Base-by-base conservation (phyloP, 2,797 vertebrate genomes). In the Acanthornis magna region DNA sequence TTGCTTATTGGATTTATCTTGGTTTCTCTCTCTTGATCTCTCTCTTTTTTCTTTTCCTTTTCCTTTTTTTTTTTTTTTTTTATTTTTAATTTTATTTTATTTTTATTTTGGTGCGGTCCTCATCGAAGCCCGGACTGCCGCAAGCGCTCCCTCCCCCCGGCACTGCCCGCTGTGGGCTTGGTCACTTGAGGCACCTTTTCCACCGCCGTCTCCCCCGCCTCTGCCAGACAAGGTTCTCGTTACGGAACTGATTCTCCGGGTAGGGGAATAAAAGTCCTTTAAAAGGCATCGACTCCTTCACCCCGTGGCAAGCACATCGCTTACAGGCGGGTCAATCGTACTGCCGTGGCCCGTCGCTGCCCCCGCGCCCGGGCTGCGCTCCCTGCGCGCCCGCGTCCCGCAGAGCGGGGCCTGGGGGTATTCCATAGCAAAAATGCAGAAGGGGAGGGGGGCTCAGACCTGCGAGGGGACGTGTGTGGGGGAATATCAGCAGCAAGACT, bases 21-120 rank as follows among this genome's bases (percentile, higher is more conserved):
- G 14, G 9, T 74, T 81, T 60, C 19, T 76, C 7, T 48, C 12
- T 43, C 7, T 34, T 15, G 18, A 7, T 19, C 1, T 7, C 4
- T 6, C 1, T 6, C 8, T 5, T 2, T 2, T 6, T 5, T 6
- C 5, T 5, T 10, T 3, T 6, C 12, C 11, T 11, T 7, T 13
- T 30, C 3, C 13, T 5, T 5, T 9, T 5, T 2, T 3, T 6
- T 7, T 17, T 4, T 11, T 5, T 16, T 13, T 3, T 48, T 6
- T 26, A 25, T 50, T 50, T 50, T 15, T 10, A 10, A 27, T 27
- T 51, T 27, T 27, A 15, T 8, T 26, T n/a, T 6, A 8, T 34
- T 32, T 51, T 13, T 10, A 15, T 29, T 40, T 70, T 29, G 6
- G 5, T 55, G n/a, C 27, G 0, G 4, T 75, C 14, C 15, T 38